Evolutionary conservation across 2,797 vertebrate species (phyloP).

Genomic region (Myripristis murdjan): DNA sequence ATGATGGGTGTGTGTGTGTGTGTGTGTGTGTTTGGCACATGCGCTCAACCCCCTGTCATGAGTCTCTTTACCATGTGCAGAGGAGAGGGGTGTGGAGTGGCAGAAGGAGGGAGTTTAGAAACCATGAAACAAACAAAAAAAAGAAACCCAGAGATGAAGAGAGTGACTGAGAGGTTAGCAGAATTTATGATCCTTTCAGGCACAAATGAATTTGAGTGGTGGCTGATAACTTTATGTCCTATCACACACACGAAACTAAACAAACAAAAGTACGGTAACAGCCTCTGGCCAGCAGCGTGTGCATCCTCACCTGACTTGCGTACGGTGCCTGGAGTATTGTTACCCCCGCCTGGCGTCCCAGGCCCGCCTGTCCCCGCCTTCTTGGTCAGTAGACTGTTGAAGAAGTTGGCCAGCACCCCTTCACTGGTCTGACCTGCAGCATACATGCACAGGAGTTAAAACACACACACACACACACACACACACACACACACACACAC

Average conservation of each 20-base stretch:
- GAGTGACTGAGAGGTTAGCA: slow-evolving; percentile 22
- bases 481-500: slow-evolving; percentile 7
- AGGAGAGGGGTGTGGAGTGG: no score
- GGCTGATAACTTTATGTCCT: not conserved
- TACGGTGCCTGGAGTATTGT: slow-evolving; percentile 92
- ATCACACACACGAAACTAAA: no score
- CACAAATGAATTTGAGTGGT: slow-evolving; percentile 1
- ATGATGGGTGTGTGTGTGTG: slow-evolving; percentile 9
- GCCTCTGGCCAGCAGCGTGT: not conserved
- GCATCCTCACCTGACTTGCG: slow-evolving; percentile 93
- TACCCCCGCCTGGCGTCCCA: slow-evolving; percentile 87
- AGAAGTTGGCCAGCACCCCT: slow-evolving; percentile 98
- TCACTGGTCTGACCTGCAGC: slow-evolving; percentile 96
- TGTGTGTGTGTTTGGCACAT: slow-evolving; percentile 20
- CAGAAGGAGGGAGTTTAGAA: slow-evolving; percentile 40
- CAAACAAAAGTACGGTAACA: not conserved
- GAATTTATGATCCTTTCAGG: slow-evolving; percentile 1
- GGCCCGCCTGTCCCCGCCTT: slow-evolving; percentile 94
- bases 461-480: not conserved
- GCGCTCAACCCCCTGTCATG: slow-evolving; percentile 22
- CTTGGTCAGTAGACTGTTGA: slow-evolving; percentile 98
- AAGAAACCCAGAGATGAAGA: slow-evolving; percentile 39
- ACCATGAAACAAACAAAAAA: slow-evolving; percentile 23
- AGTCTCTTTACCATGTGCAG: slow-evolving; percentile 51
- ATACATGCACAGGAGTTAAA: slow-evolving; percentile 28